A percentile compares a stretch with the other conserved stretches of the same genome.
Evolutionary conservation across 2,888 invertebrate species (phyloP).

Genomic region (Dendrolimus pini): DNA sequence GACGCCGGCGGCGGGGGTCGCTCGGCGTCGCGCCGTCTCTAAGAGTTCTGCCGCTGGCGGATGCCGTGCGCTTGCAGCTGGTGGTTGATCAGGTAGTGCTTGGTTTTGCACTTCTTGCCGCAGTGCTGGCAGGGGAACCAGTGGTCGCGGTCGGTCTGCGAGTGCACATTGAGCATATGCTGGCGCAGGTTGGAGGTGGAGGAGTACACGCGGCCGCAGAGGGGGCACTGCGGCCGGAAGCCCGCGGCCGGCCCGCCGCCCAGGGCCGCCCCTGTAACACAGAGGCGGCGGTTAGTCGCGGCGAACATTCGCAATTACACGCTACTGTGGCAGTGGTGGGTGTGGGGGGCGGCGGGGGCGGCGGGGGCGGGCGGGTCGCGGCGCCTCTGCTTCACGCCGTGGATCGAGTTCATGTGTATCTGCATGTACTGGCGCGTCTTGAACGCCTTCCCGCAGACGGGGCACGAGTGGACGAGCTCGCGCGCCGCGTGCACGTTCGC

Average conservation of each 20-base stretch:
- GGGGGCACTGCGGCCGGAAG: conserved; percentile 81
- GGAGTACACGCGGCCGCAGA: conserved; percentile 84
- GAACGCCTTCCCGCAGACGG: conserved; percentile 80
- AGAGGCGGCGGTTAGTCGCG: conserved; percentile 77
- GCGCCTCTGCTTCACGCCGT: conserved; percentile 79
- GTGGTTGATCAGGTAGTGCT: conserved; percentile 86
- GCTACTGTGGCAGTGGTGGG: conserved; percentile 65
- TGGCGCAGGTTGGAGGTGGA: conserved; percentile 85
- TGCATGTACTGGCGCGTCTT: conserved; percentile 84
- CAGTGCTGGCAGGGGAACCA: conserved; percentile 85
- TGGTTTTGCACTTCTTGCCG: conserved; percentile 85
- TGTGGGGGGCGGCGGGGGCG: conserved; percentile 49
- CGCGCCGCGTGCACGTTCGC: conserved; percentile 81
- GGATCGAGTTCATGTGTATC: conserved; percentile 81
- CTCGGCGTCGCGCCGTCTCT: conserved; percentile 60
- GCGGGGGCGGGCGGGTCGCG: conserved; percentile 58
- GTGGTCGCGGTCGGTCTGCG: conserved; percentile 81
- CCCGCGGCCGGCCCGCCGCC: conserved; percentile 72
- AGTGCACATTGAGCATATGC: conserved; percentile 86
- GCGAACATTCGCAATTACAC: conserved; percentile 48
- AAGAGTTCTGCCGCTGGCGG: conserved; percentile 80
- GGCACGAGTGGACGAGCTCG: conserved; percentile 77
- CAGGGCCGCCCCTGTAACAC: conserved; percentile 81
- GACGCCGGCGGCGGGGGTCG: conserved; percentile 30
- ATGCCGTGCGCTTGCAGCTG: conserved; percentile 86